Evolutionary conservation across 53 echinoderm and acorn worm species (phyloP), one percentile per base, ranked within the genome.

Genomic region (Echinarachnius parma): DNA sequence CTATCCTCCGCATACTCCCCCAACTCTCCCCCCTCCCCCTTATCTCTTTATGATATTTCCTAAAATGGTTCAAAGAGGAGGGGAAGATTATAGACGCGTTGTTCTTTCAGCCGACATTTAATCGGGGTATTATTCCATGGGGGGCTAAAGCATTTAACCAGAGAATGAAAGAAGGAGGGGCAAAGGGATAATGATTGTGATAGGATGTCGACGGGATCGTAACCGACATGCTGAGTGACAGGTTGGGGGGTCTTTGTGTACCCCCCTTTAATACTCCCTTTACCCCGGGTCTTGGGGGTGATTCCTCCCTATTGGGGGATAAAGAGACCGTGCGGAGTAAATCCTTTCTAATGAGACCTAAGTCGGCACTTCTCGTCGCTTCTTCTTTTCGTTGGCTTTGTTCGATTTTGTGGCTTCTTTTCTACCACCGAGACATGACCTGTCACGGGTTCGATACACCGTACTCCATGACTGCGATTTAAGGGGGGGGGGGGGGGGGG

Each of bases 291-390:
- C n/a, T n/a, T n/a, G n/a, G n/a, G n/a, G 9, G 42, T 0, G 22
- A 23, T 50, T 50, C 52, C 24, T 24, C 37, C 28, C 44, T n/a
- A 42, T 57, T 72, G 55, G 35, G 5, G 56, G 8, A 39, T 25
- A 57, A 11, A 31, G 72, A 72, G 56, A 44, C 74, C 57, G 44
- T 42, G 55, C 42, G 19, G 23, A 42, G 20, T 37, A 56, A 72
- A 72, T 72, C 74, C 57, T 21, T 28, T 72, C 74, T 72, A 72
- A 72, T 72, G 74, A 72, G 74, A 28, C 15, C 55, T 72, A 72
- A 72, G 55, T n/a, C 37, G 15, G 37, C 21, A 36, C 39, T 72
- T 37, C 46, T 57, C 35, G 70, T 52, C 54, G 19, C n/a, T n/a
- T n/a, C n/a, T n/a, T 22, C 32, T 70, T 70, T 70, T 70, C 74